Base-by-base conservation (phyloP, 2,888 invertebrate genomes). In the Himalopsyche anomala region DNA sequence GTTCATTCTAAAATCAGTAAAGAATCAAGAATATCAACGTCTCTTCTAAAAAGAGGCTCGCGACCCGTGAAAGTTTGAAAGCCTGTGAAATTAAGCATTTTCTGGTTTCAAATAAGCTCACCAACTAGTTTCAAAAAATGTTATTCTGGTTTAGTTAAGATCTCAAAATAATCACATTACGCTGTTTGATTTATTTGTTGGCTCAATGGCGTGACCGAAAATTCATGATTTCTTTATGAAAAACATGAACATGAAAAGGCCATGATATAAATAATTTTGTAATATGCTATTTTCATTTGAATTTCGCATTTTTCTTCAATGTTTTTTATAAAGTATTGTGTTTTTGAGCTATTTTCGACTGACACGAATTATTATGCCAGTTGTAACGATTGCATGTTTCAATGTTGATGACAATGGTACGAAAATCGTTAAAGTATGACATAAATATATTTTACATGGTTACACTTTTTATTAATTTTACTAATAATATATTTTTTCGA, bases 91-190 rank as follows among this genome's bases (percentile, higher is more conserved):
- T 51, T 2, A 51, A 15, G 4, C 15, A 28, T 62, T 74, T 74
- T 74, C 74, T 74, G 74, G 74, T 74, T 74, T 36, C 74, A 36
- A 74, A 74, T 74, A 9, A 36, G 38, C 74, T 36, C 74, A 74
- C 28, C 74, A 74, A 74, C 74, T 74, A 36, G 74, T 74, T 74
- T 74, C 38, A 36, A 74, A 51, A 36, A 74, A 74, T 38, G 12
- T 74, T 36, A 74, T 74, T 74, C 74, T 74, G 74, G 74, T 74
- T 74, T 36, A 74, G 74, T 74, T 74, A 38, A 74, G 74, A 74
- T 74, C 74, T 74, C 38, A 74, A 74, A 74, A 74, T 74, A 74
- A 74, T 74, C 38, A 74, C 38, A 74, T 28, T 36, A 74, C 12
- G 28, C 12, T 74, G 28, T 74, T 36, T 74, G 74, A 74, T 74